Evolutionary conservation across 2,113 vertebrate genomes (phyloP).

Genomic region (Terrapene triunguis): DNA sequence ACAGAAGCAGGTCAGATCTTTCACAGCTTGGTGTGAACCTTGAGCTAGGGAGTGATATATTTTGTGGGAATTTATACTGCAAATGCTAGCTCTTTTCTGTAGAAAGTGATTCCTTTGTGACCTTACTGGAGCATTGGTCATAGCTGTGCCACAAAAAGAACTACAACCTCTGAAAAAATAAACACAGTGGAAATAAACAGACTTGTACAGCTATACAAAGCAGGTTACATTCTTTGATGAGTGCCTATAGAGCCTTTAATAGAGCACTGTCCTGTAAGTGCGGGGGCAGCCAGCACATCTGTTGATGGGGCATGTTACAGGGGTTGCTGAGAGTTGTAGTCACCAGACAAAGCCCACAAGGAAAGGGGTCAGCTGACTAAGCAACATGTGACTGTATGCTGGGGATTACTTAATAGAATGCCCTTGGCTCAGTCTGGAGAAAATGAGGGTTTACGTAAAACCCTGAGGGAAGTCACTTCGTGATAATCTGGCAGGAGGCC

Average conservation of each 20-base stretch:
- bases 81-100: not conserved
- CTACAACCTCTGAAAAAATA: not conserved
- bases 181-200: not conserved
- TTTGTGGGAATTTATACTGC: conserved; percentile 34
- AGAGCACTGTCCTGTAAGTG: not conserved
- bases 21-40: not conserved
- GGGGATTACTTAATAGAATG: not conserved
- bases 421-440: not conserved
- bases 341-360: not conserved
- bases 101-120: conserved; percentile 45
- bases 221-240: not conserved
- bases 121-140: conserved; percentile 50
- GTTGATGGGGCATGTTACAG: not conserved
- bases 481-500: not conserved
- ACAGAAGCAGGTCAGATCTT: conserved; percentile 81
- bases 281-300: not conserved
- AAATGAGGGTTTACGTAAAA: not conserved
- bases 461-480: not conserved
- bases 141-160: not conserved
- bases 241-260: not conserved
- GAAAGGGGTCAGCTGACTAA: not conserved
- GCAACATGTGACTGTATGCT: not conserved
- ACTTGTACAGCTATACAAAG: not conserved
- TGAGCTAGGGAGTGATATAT: not conserved
- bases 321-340: not conserved